phyloP scores from a whole-genome alignment of 2,797 vertebrate genomes.

The Sebastes iracundus region DNA sequence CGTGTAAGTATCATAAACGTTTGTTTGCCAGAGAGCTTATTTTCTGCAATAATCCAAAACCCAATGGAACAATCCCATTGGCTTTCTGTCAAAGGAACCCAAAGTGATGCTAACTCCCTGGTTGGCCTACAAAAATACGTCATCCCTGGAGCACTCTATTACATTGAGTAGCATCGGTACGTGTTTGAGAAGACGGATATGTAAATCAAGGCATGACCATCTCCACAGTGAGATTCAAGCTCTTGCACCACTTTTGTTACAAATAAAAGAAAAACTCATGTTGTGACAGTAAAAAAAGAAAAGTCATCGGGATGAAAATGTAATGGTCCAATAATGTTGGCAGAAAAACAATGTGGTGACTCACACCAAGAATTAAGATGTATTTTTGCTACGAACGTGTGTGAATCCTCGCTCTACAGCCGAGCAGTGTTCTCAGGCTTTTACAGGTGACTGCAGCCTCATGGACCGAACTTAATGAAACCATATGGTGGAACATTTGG shows the following conservation, averaged over 20 bases:
- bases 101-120: too few species aligned
- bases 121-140: too few species aligned
- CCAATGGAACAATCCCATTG: too few species aligned
- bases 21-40: too few species aligned
- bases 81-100: too few species aligned
- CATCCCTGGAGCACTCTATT: background rate
- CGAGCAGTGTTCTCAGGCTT: background rate
- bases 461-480: background rate
- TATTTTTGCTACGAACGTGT: background rate
- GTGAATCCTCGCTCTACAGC: background rate
- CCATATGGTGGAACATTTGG: background rate
- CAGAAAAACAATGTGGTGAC: background rate
- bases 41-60: too few species aligned
- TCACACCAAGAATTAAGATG: background rate
- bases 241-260: background rate
- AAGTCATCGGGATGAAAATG: background rate
- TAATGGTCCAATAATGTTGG: background rate
- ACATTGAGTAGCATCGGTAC: background rate
- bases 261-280: background rate
- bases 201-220: background rate
- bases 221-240: background rate
- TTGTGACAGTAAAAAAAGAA: background rate
- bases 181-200: background rate
- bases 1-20: too few species aligned
- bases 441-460: background rate